These are phyloP conservation scores for Petrosia ficiformis DNA, from an alignment of 37 sponge, comb jelly and placozoan species.

Conservation along the genomic window DNA sequence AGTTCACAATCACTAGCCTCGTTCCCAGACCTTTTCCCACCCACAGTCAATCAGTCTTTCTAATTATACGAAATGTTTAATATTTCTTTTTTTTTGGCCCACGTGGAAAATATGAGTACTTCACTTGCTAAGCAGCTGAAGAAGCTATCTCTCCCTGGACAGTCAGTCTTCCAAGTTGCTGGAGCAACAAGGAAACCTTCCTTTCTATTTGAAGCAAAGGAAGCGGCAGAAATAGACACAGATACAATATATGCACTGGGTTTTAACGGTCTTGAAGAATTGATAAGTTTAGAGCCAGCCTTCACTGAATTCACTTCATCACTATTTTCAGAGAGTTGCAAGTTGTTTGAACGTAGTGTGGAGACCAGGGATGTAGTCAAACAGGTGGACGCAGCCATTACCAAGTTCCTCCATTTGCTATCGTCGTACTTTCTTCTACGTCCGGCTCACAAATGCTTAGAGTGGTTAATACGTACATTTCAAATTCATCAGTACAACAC, in stretches of 20 bases:
- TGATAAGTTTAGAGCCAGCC: conserved; percentile 59
- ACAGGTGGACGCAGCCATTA: conserved; percentile 52
- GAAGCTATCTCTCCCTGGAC: conserved; percentile 67
- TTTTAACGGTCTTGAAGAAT: conserved; percentile 85
- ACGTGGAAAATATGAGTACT: conserved; percentile 51
- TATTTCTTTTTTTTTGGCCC: too few relatives aligned
- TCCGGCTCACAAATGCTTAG: conserved; percentile 86
- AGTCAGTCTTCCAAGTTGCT: conserved; percentile 53
- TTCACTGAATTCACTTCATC: conserved; percentile 35
- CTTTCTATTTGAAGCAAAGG: conserved; percentile 61
- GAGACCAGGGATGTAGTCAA: conserved; percentile 47
- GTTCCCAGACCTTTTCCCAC: too few relatives aligned
- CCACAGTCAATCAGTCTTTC: too few relatives aligned
- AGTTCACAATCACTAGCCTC: too few relatives aligned
- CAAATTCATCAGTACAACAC: conserved; percentile 73
- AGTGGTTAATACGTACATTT: conserved; percentile 88
- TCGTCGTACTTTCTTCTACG: conserved; percentile 86
- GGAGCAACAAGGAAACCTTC: conserved; percentile 52
- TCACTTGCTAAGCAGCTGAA: conserved; percentile 70
- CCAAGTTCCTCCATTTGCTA: conserved; percentile 57
- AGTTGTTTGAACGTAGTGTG: conserved; percentile 63
- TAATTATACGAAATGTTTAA: too few relatives aligned
- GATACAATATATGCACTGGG: conserved; percentile 64
- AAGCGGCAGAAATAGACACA: conserved; percentile 67
- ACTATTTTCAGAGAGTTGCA: conserved; percentile 73